Conservation (phyloP, 2,797 vertebrate species). For the Natrix natrix region DNA sequence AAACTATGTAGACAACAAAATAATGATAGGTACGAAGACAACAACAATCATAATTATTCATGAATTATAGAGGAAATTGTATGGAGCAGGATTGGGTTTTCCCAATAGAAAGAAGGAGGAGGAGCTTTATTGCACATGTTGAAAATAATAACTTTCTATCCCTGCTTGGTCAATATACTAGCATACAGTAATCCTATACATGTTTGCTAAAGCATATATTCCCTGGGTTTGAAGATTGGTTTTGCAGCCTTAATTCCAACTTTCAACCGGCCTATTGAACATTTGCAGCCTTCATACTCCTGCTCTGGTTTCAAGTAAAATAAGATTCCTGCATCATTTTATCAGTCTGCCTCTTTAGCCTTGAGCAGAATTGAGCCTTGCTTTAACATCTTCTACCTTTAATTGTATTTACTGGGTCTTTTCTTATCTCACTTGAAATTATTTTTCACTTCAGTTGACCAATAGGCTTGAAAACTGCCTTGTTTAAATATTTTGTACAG, state of each 20-base stretch:
- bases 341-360: neutral
- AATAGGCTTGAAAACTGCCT: neutral
- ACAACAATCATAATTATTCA: neutral
- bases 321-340: neutral
- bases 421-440: neutral
- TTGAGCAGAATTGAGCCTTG: neutral
- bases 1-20: neutral
- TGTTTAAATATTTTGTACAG: neutral
- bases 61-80: neutral
- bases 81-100: neutral
- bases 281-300: neutral
- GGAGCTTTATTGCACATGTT: neutral
- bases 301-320: neutral
- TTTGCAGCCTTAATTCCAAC: neutral
- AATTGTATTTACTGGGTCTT: neutral
- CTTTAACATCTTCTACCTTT: neutral
- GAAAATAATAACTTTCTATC: neutral
- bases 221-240: neutral
- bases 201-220: neutral
- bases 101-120: neutral
- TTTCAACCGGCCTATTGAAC: neutral
- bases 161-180: neutral
- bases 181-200: neutral
- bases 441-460: neutral
- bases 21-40: neutral